These are phyloP conservation scores for Pandemis cinnamomeana DNA, from an alignment of 2,888 invertebrate species.

Conservation along the genomic window DNA sequence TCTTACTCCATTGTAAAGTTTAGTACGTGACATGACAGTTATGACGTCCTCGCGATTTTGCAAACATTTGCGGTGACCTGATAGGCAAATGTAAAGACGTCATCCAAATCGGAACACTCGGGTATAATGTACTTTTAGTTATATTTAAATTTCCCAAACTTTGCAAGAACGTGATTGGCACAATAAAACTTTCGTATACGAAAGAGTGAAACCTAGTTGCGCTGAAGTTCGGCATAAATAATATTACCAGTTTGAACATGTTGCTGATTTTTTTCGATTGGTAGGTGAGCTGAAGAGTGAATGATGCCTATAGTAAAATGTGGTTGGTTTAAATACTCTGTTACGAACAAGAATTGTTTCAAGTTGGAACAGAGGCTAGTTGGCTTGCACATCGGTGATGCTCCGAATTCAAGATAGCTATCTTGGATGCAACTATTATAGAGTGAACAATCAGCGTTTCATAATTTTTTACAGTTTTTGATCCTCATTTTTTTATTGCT, in stretches of 20 bases:
- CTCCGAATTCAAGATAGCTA: slow-evolving; percentile 76
- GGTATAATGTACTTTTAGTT: slow-evolving; percentile 10
- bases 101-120: slow-evolving; percentile 15
- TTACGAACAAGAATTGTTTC: slow-evolving; percentile 62
- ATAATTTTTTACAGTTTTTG: background rate
- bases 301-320: slow-evolving; percentile 55
- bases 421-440: slow-evolving; percentile 51
- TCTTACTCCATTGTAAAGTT: slow-evolving; percentile 6
- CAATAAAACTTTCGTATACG: background rate
- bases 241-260: slow-evolving; percentile 80
- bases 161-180: slow-evolving; percentile 8
- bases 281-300: slow-evolving; percentile 52
- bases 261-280: slow-evolving; percentile 56
- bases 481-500: no score
- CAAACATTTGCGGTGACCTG: slow-evolving; percentile 21
- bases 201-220: background rate
- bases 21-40: slow-evolving; percentile 11
- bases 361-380: slow-evolving; percentile 64
- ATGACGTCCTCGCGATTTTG: slow-evolving; percentile 19
- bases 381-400: slow-evolving; percentile 60
- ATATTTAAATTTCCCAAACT: slow-evolving; percentile 17
- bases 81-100: slow-evolving; percentile 17
- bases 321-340: slow-evolving; percentile 67
- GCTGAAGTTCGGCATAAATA: background rate
- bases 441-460: slow-evolving; percentile 48